Conservation (phyloP, 2,113 vertebrate species). For the Epinephelus fuscoguttatus region DNA sequence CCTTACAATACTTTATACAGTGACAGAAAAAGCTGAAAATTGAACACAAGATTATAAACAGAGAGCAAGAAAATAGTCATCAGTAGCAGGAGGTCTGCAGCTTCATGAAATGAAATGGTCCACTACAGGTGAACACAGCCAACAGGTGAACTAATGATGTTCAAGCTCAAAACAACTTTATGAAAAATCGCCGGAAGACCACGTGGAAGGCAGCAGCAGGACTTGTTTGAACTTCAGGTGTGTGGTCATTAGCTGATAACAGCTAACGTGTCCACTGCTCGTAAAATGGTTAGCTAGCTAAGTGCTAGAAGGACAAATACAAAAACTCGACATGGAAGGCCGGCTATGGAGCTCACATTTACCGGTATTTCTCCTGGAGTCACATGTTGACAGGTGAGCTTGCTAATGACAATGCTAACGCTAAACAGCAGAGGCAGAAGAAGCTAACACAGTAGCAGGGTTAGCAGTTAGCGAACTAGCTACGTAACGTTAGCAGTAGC, state of each 20-base stretch:
- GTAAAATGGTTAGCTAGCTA: neutral
- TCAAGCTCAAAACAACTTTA: neutral
- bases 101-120: neutral
- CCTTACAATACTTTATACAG: neutral
- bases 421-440: neutral
- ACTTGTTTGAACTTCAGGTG: neutral
- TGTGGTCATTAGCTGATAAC: too few species aligned
- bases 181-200: too few species aligned
- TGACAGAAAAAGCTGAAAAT: neutral
- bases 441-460: neutral
- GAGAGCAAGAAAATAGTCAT: too few species aligned
- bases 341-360: neutral
- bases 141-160: neutral
- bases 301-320: neutral
- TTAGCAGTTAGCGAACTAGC: neutral
- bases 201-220: neutral
- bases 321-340: neutral
- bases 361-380: neutral
- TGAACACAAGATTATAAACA: too few species aligned
- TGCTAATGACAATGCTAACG: neutral
- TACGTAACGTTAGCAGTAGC: neutral
- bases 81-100: neutral
- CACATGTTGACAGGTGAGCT: neutral
- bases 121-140: neutral
- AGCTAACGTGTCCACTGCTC: too few species aligned